Evolutionary conservation across 2,797 vertebrate genomes (phyloP).

Genomic region (Paguma larvata): DNA sequence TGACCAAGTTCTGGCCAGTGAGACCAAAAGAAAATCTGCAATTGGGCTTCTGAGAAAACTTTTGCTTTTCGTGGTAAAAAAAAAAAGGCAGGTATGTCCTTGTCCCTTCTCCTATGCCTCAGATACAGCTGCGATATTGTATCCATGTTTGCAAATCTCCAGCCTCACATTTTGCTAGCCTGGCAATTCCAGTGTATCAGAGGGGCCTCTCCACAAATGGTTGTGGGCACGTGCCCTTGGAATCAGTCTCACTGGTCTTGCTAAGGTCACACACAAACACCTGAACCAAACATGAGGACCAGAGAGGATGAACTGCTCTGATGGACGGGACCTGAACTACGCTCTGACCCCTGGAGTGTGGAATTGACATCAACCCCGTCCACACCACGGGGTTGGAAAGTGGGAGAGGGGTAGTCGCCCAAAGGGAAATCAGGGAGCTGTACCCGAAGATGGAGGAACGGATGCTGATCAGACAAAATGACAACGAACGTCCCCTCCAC

Average conservation of each 20-base stretch:
- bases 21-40: background rate
- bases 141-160: background rate
- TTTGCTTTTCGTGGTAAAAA: background rate
- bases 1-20: background rate
- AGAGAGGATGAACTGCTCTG: background rate
- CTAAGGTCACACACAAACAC: background rate
- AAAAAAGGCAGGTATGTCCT: background rate
- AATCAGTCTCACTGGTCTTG: background rate
- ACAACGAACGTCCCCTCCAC: background rate
- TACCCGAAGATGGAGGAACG: background rate
- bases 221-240: background rate
- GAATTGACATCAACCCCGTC: background rate
- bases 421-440: background rate
- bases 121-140: background rate
- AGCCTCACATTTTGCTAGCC: background rate
- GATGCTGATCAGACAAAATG: background rate
- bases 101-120: background rate
- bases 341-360: background rate
- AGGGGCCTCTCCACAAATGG: background rate
- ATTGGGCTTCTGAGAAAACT: background rate
- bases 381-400: background rate
- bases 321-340: background rate
- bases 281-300: background rate
- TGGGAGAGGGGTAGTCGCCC: background rate
- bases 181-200: too few species aligned